Conservation (phyloP, 37 sponge, comb jelly and placozoan genomes). For the Geodia barretti region DNA sequence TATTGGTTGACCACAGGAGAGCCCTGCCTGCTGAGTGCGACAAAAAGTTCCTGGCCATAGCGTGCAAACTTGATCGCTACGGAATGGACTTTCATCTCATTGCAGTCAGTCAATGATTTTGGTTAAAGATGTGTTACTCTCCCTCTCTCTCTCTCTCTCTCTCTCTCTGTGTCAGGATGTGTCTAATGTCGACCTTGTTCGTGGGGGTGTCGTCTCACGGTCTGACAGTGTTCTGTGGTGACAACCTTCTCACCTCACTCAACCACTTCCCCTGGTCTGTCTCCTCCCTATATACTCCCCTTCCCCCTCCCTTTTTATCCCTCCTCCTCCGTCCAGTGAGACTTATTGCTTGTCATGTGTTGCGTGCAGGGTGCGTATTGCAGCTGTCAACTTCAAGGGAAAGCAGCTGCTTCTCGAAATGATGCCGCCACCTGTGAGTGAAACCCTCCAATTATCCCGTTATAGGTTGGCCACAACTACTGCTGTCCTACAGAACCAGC, state of each 20-base stretch:
- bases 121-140: too few relatives aligned
- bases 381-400: slow-evolving; percentile 76
- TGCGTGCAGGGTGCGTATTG: slow-evolving; percentile 59
- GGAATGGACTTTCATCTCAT: slow-evolving; percentile 81
- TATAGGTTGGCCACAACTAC: not conserved
- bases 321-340: too few relatives aligned
- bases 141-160: not conserved
- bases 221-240: slow-evolving; percentile 80
- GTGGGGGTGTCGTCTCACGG: slow-evolving; percentile 70
- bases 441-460: not conserved
- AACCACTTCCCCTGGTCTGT: slow-evolving; percentile 83
- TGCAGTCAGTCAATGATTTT: slow-evolving; percentile 45
- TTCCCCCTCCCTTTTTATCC: too few relatives aligned
- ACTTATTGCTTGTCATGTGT: not conserved
- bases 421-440: slow-evolving; percentile 58
- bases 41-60: slow-evolving; percentile 68
- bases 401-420: slow-evolving; percentile 76
- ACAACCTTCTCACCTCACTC: slow-evolving; percentile 53
- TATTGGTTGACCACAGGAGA: slow-evolving; percentile 33
- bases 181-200: slow-evolving; percentile 39
- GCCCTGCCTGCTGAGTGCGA: slow-evolving; percentile 82
- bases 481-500: slow-evolving; percentile 26
- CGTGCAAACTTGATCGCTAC: slow-evolving; percentile 75
- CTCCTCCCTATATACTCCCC: too few relatives aligned
- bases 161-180: slow-evolving; percentile 38